Base-by-base conservation (phyloP, 2,888 invertebrate species). In the Eupithecia centaureata region DNA sequence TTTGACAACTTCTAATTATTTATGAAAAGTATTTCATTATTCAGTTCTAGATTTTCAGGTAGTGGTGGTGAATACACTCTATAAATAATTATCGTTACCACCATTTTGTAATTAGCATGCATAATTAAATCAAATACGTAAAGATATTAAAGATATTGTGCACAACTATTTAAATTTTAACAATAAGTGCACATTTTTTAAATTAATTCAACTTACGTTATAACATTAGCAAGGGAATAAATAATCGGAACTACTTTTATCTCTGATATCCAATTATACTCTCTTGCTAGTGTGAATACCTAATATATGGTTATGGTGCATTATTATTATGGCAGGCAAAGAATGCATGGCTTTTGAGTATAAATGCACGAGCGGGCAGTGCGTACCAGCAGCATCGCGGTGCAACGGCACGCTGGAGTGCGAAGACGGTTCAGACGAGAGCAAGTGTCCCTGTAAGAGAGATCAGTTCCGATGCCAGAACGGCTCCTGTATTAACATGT, bases 351-450 rank as follows among this genome's bases (percentile, higher is more conserved):
- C 93, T 91, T 90, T 87, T 90, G 82, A 92, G 83, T 95, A 95
- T 94, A 93, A 94, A 81, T 96, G 96, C 91, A 88, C 93, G 82
- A 94, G 92, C 82, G 95, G 95, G 83, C 89, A 94, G 81, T 95
- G 95, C 89, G 93, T 95, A 75, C 87, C 89, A 73, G 86, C 89
- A 42, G 91, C 91, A 59, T 87, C 91, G 64, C 78, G 89, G 70
- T 94, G 94, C 86, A 94, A 95, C 82, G 90, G 92, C 61, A 89
- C 87, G 25, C 75, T 68, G 67, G 94, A 95, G 77, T 95, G 95
- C 81, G 74, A 80, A 67, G 94, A 95, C 80, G 86, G 84, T 35
- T 93, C 94, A 8, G 93, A 92, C 68, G 93, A 93, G 81, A 74
- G 63, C 60, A 82, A 83, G 74, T 93, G 93, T 74, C 84, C 88